Conservation (phyloP, 2,888 invertebrate genomes). For the Choristoneura rosaceana region DNA sequence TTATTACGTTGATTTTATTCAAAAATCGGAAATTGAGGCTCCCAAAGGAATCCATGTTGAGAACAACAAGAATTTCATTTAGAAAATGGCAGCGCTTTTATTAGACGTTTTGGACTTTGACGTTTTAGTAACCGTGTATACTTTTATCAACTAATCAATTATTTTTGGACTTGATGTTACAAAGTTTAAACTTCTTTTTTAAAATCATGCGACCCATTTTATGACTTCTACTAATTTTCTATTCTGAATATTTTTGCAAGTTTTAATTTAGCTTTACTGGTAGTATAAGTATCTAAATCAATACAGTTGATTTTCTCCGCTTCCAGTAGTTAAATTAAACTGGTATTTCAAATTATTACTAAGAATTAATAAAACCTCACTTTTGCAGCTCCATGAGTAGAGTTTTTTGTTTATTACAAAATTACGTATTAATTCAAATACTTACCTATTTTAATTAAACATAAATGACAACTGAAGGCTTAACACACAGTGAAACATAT, state of each 20-base stretch:
- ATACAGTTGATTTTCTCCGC: no score
- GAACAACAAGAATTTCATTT: neutral
- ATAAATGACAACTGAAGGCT: no score
- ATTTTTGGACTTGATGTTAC: neutral
- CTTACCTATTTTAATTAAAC: no score
- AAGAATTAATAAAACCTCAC: no score
- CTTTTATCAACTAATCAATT: neutral
- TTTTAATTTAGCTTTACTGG: neutral
- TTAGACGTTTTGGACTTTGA: neutral
- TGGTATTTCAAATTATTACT: no score
- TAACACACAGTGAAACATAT: neutral
- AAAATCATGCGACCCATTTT: neutral
- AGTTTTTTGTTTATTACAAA: no score
- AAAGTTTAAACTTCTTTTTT: neutral
- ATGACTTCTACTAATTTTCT: neutral
- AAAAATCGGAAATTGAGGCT: neutral
- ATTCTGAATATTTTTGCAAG: slow-evolving; percentile 3
- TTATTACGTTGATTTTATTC: neutral
- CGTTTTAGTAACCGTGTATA: neutral
- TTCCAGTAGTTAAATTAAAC: no score
- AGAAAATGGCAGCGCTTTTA: neutral
- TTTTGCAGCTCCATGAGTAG: no score
- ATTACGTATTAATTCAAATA: no score
- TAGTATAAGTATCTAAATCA: neutral
- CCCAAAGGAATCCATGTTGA: neutral